Evolutionary conservation across 2,113 vertebrate genomes (phyloP), one percentile per base, ranked within the genome.

Genomic region (Epinephelus cyanopodus): DNA sequence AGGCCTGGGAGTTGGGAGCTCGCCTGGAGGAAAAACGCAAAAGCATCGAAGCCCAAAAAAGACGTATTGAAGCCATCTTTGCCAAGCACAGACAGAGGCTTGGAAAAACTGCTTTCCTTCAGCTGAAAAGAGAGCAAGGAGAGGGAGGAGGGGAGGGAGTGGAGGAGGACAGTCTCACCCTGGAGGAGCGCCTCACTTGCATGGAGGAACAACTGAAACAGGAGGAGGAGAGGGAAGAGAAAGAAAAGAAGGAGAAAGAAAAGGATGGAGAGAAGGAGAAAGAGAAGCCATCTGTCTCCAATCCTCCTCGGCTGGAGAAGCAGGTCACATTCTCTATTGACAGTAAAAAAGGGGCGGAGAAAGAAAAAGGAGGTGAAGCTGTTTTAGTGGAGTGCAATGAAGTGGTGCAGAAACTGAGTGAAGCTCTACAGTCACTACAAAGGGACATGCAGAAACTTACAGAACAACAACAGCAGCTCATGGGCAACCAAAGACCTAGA

Each of bases 41-140:
- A 7, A 96, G 96, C 84, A 99, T 99, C 0, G 98, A 99, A 85
- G 96, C 97, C 0, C 98, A 99, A 83, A 99, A 99, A 75, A 96
- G 94, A 4, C 93, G 97, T 0, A 99, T 99, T 0, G 98, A 99
- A 86, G 97, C 97, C 82, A 98, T 99, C n/a, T 99, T 98, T 66
- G 91, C 96, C 77, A 97, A 96, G 62, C 97, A 99, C 83, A 95
- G 98, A 21, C 97, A 98, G 82, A 95, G 96, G 1, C 91, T 99
- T 29, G 98, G 98, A 27, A 97, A 97, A 65, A 97, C 64, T 0
- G 98, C 98, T 3, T 96, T 99, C 82, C 95, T 97, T 37, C 95
- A 97, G 74, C 93, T 99, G 56, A 96, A 97, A 89, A 90, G 79
- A 83, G 90, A 95, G 71, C 95, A 95, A 77, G 93, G 92, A 13